Percentiles rank a stretch among this genome's conserved stretches.
Evolutionary conservation across 2,113 vertebrate genomes (phyloP).

Genomic region (Poicephalus meyeri): DNA sequence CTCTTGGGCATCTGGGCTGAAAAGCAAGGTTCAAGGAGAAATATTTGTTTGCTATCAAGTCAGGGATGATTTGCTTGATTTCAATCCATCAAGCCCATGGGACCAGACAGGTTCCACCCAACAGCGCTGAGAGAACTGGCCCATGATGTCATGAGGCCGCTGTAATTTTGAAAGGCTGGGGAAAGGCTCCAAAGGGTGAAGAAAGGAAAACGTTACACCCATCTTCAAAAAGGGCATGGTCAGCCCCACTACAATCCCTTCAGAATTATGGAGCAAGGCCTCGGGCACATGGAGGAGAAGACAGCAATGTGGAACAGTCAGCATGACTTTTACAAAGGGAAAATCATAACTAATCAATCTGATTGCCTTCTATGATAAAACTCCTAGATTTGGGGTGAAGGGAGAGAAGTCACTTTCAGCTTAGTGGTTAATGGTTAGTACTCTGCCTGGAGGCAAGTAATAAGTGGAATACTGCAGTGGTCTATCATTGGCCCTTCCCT

Average conservation of each 20-base stretch:
- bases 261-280: not conserved
- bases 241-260: not conserved
- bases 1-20: not conserved
- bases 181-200: not conserved
- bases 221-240: not conserved
- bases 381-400: not conserved
- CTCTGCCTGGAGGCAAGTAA: not conserved
- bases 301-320: not conserved
- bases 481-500: not conserved
- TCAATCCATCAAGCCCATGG: not conserved
- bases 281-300: not conserved
- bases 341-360: not conserved
- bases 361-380: not conserved
- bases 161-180: not conserved
- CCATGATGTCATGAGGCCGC: not conserved
- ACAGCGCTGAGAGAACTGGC: not conserved
- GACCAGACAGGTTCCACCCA: not conserved
- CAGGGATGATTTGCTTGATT: not conserved
- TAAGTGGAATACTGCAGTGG: not conserved
- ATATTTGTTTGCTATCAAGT: not conserved
- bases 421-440: not conserved
- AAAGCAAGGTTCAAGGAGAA: not conserved
- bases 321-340: not conserved
- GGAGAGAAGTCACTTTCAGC: not conserved
- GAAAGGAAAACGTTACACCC: not conserved